These are phyloP conservation scores for Zoanthus sociatus DNA, from an alignment of 92 coral and sea anemone species.

Conservation along the genomic window DNA sequence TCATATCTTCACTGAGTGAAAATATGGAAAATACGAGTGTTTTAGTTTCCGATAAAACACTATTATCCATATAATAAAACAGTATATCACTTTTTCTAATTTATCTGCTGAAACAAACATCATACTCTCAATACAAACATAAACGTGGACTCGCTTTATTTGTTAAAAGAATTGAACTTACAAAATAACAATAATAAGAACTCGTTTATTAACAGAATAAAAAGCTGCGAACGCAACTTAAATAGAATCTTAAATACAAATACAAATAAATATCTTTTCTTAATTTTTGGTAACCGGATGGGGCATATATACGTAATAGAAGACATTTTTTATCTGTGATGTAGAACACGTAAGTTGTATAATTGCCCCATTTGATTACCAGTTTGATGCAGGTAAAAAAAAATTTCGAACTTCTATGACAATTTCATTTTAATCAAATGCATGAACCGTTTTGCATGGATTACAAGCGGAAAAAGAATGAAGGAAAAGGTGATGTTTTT, in stretches of 20 bases:
- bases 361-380: background rate
- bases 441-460: background rate
- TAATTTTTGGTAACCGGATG: conserved; percentile 26
- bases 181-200: no score
- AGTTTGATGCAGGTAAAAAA: background rate
- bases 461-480: background rate
- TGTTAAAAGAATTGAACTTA: no score
- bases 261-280: conserved; percentile 33
- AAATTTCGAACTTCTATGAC: background rate
- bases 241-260: conserved; percentile 30
- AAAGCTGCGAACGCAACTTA: background rate
- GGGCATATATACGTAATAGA: background rate
- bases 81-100: no score
- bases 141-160: no score
- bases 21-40: no score
- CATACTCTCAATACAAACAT: no score
- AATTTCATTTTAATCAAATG: no score
- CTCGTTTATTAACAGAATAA: no score
- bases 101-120: no score
- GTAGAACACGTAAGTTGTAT: background rate
- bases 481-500: background rate
- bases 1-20: no score
- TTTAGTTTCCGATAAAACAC: no score
- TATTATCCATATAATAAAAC: no score
- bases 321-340: background rate